Evolutionary conservation across 2,888 invertebrate species (phyloP).

Genomic region (Xestobium rufovillosum): DNA sequence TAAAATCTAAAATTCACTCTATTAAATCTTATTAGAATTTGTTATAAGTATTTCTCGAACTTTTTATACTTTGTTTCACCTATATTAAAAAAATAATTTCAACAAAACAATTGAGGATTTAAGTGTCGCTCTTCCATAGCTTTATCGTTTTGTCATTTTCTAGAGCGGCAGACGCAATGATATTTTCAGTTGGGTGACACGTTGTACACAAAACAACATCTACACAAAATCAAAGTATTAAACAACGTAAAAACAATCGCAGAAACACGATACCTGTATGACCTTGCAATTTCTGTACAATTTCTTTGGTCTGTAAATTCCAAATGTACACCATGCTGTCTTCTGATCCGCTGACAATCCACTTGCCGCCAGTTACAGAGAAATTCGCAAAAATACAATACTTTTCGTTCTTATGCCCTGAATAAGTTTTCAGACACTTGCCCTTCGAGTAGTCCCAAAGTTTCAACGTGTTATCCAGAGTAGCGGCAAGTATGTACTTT

Average conservation of each 20-base stretch:
- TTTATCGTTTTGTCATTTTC: conserved; percentile 99
- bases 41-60: too few relatives aligned
- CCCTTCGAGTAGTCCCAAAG: conserved; percentile 99
- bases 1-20: too few relatives aligned
- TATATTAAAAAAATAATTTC: conserved; percentile 4
- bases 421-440: conserved; percentile 96
- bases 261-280: conserved; percentile 96
- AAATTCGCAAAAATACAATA: conserved; percentile 99
- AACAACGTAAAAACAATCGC: too few relatives aligned
- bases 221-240: conserved; percentile 31
- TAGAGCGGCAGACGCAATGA: conserved; percentile 96
- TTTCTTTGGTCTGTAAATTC: conserved; percentile 99
- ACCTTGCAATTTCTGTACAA: conserved; percentile 94
- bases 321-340: conserved; percentile 98
- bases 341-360: conserved; percentile 99
- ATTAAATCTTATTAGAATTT: too few relatives aligned
- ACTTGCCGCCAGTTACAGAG: conserved; percentile 99
- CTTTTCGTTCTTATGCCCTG: conserved; percentile 97
- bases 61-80: too few relatives aligned
- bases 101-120: conserved; percentile 33
- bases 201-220: conserved; percentile 94
- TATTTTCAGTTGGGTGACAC: conserved; percentile 98
- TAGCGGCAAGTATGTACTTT: conserved; percentile 97
- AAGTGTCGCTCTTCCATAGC: conserved; percentile 96
- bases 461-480: conserved; percentile 95